Conservation (phyloP, 2,797 vertebrate genomes). For the Dallia pectoralis region DNA sequence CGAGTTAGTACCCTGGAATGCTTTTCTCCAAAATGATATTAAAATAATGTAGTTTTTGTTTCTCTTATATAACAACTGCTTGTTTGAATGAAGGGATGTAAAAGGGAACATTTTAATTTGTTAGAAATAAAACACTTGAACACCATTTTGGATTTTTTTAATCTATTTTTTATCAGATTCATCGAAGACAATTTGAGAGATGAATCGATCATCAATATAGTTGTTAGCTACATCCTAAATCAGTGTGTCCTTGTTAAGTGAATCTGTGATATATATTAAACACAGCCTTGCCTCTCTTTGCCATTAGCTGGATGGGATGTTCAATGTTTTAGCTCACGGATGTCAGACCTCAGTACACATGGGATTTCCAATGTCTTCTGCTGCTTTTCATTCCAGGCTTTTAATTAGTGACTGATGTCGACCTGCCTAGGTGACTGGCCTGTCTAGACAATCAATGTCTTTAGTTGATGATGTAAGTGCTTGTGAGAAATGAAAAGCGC, state of each 20-base stretch:
- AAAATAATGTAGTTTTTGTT: too few species aligned
- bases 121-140: too few species aligned
- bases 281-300: background rate
- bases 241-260: constrained; percentile 46
- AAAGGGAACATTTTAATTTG: too few species aligned
- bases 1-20: too few species aligned
- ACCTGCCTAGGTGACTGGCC: constrained; percentile 1
- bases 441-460: constrained; percentile 9
- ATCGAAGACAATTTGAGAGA: too few species aligned
- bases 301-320: background rate
- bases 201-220: too few species aligned
- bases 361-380: constrained; percentile 51
- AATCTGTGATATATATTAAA: background rate
- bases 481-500: background rate
- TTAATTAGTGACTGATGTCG: constrained; percentile 70
- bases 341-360: constrained; percentile 35
- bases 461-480: constrained; percentile 5
- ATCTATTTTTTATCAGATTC: too few species aligned
- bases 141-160: too few species aligned
- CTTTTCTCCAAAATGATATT: too few species aligned
- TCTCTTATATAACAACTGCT: too few species aligned
- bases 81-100: too few species aligned
- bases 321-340: background rate
- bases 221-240: background rate
- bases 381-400: constrained; percentile 68